These are phyloP conservation scores for Temnothorax unifasciatus DNA, from an alignment of 2,888 invertebrate species.

Conservation along the genomic window DNA sequence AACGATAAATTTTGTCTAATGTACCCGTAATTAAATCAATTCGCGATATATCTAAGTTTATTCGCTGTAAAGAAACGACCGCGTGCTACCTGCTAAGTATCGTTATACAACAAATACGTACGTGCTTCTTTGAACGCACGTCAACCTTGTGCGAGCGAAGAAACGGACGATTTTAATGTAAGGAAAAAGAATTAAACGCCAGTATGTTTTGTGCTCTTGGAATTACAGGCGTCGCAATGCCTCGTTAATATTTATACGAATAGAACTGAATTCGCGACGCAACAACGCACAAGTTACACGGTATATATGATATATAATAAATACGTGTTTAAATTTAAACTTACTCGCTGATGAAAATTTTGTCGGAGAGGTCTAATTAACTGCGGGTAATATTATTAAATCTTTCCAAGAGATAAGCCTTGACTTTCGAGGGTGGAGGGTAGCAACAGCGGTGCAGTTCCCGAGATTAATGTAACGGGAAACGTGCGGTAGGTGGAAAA, in stretches of 20 bases:
- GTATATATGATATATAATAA: neutral
- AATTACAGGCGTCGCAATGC: neutral
- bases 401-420: neutral
- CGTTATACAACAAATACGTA: slow-evolving; percentile 12
- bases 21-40: slow-evolving; percentile 36
- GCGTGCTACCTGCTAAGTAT: neutral
- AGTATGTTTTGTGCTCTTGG: neutral
- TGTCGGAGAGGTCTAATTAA: neutral
- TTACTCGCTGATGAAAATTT: neutral
- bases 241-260: slow-evolving; percentile 13
- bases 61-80: slow-evolving; percentile 35
- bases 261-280: neutral
- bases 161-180: neutral
- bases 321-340: neutral
- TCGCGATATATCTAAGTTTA: slow-evolving; percentile 29
- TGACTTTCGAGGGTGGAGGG: neutral
- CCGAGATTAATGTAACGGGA: slow-evolving; percentile 9
- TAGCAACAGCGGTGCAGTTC: neutral
- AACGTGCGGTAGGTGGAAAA: neutral
- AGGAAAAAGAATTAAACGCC: neutral
- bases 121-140: slow-evolving; percentile 6
- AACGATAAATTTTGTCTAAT: slow-evolving; percentile 45
- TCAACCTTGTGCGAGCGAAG: neutral
- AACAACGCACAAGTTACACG: neutral
- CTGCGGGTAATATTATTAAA: neutral